Evolutionary conservation across 2,888 invertebrate species (phyloP), one percentile per base, ranked within the genome.

Genomic region (Neoitamus cyanurus): DNA sequence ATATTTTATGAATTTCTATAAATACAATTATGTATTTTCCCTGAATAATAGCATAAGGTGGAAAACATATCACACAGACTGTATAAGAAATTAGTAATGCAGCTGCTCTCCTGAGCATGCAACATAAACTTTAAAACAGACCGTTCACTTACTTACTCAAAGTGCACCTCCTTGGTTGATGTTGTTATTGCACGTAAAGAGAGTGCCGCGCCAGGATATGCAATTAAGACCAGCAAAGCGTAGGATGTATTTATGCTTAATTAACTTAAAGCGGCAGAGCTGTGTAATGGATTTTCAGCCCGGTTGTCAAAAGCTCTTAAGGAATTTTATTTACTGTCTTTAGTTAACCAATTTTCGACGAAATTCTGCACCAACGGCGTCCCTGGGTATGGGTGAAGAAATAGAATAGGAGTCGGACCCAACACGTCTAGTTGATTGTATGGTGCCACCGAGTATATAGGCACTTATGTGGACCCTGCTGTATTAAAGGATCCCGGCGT

Each of bases 401-500:
- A 73, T 37, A 20, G 20, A 73, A 73, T 37, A 20, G 20, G 36
- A 58, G 9, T 20, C 20, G 58, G 58, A 58, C 7, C 7, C 58
- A 7, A 15, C 20, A 58, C 20, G 2, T 58, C 58, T 25, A 9
- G 20, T 20, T 20, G 58, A 58, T 58, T 58, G 58, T 58, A n/a
- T 48, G 20, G 20, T 48, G 48, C 48, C n/a, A 48, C 34, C 15
- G 48, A n/a, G 31, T 73, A 25, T 25, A 31, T 58, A 15, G 25
- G 34, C n/a, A 58, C 46, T 31, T 30, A 72, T 72, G n/a, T 58
- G 36, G 72, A 46, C 46, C 46, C 80, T 70, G 28, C 34, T 46
- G 84, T 80, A 84, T 84, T 84, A 84, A 84, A 36, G 84, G 84
- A 84, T 84, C 72, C 72, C 80, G 34, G 36, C 34, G 84, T 82